phyloP scores from a whole-genome alignment of 2,797 vertebrate genomes.

The Helicolenus hilgendorfi region DNA sequence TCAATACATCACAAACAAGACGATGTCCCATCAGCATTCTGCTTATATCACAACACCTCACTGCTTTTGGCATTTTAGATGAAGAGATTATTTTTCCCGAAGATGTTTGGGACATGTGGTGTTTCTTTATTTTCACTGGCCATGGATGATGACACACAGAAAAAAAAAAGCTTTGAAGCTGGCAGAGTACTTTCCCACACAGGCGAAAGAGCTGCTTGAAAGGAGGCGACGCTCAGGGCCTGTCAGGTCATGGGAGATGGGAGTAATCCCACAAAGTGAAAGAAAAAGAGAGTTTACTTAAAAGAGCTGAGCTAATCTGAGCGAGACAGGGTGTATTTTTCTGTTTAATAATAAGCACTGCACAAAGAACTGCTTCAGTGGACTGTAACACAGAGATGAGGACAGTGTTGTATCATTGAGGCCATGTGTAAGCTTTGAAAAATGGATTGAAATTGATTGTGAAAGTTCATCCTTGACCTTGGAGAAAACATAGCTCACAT shows the following conservation, averaged over 20 bases:
- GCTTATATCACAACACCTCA: not conserved
- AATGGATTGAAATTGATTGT: not conserved
- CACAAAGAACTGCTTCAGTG: not conserved
- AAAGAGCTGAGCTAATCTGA: constrained; percentile 9
- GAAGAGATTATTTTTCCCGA: not conserved
- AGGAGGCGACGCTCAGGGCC: not conserved
- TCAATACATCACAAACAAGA: not conserved
- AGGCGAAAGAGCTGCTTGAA: constrained; percentile 34
- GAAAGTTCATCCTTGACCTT: not conserved
- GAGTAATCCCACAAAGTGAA: constrained; percentile 16
- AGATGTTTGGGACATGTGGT: constrained; percentile 37
- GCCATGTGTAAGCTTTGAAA: not conserved
- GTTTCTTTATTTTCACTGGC: constrained; percentile 66
- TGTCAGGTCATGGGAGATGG: constrained; percentile 1
- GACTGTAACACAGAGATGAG: not conserved
- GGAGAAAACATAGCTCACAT: not conserved
- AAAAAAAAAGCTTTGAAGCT: constrained; percentile 49
- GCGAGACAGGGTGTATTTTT: not conserved
- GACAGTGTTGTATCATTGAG: too few species aligned
- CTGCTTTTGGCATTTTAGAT: not conserved
- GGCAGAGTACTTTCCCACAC: constrained; percentile 57
- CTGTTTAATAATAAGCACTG: not conserved
- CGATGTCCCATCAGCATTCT: not conserved
- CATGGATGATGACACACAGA: constrained; percentile 29
- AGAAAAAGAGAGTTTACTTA: not conserved